phyloP scores from a whole-genome alignment of 2,888 invertebrate genomes.

The Cephalotes varians region DNA sequence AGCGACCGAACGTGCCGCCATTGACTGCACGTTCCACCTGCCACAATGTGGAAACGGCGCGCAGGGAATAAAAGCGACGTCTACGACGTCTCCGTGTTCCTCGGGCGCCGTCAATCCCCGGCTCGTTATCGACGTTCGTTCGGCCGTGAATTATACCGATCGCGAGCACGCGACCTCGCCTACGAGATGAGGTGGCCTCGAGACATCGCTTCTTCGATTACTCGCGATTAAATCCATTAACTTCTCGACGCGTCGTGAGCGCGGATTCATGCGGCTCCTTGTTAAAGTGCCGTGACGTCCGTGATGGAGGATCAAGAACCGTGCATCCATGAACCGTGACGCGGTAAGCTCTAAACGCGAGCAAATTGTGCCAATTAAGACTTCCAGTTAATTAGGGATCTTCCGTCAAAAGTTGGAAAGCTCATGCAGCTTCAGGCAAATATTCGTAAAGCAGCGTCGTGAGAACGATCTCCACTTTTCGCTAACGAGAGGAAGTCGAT shows the following conservation, averaged over 20 bases:
- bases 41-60: slow-evolving; percentile 40
- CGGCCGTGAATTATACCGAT: slow-evolving; percentile 59
- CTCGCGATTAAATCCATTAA: slow-evolving; percentile 43
- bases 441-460: neutral
- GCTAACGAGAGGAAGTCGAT: neutral
- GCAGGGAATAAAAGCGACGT: slow-evolving; percentile 57
- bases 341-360: slow-evolving; percentile 20
- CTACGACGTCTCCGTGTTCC: slow-evolving; percentile 26
- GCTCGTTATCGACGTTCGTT: slow-evolving; percentile 63
- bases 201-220: slow-evolving; percentile 58
- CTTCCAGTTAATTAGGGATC: slow-evolving; percentile 31
- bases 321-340: slow-evolving; percentile 37
- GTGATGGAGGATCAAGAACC: slow-evolving; percentile 26
- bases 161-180: slow-evolving; percentile 65
- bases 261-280: slow-evolving; percentile 33
- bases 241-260: slow-evolving; percentile 37
- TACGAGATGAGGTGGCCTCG: slow-evolving; percentile 53
- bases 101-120: slow-evolving; percentile 57
- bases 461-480: neutral
- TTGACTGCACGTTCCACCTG: slow-evolving; percentile 50
- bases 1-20: neutral
- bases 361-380: slow-evolving; percentile 51
- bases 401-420: slow-evolving; percentile 20
- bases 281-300: slow-evolving; percentile 43
- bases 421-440: neutral